Base-by-base conservation (phyloP, 2,888 invertebrate genomes). In the Stenurella melanura region DNA sequence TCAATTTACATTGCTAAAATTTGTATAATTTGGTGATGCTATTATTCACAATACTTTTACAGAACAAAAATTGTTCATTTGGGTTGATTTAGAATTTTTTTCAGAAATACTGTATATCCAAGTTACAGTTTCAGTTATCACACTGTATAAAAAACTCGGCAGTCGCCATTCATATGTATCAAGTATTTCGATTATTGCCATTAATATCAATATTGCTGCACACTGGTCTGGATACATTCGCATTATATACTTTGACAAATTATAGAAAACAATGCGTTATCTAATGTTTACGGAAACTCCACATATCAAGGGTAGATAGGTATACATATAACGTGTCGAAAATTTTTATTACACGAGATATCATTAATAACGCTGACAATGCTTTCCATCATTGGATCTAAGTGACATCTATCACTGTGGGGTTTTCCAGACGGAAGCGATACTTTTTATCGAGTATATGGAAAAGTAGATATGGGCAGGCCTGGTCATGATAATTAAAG, bases 341-440 rank as follows among this genome's bases (percentile, higher is more conserved):
- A 78, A 77, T 75, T 78, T 77, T 77, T 80, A 80, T 80, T 78
- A 80, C 78, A 63, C 42, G 73, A 71, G 71, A 78, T 73, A 64
- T 73, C 80, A 80, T 80, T 80, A 80, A 80, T 80, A 80, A 80
- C 78, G 58, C 66, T 78, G 80, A 80, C 80, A 75, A 68, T 68
- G 64, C 78, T 71, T 64, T 80, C 78, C 78, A 80, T 80, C 80
- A 78, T 73, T 78, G 78, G 77, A 78, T 78, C 75, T 75, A 78
- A 75, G 75, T 74, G 80, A 75, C 78, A 78, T 78, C 69, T 75
- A 78, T 80, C 77, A 70, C 63, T 21, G 69, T 56, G 70, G 68
- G 74, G 60, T 67, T 74, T n/a, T 67, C 58, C 30, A 74, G 67
- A 67, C 68, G 58, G 68, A 74, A 67, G 9, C 21, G 56, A 19